Conservation (phyloP, 2,113 vertebrate species). For the Nyctereutes procyonoides region DNA sequence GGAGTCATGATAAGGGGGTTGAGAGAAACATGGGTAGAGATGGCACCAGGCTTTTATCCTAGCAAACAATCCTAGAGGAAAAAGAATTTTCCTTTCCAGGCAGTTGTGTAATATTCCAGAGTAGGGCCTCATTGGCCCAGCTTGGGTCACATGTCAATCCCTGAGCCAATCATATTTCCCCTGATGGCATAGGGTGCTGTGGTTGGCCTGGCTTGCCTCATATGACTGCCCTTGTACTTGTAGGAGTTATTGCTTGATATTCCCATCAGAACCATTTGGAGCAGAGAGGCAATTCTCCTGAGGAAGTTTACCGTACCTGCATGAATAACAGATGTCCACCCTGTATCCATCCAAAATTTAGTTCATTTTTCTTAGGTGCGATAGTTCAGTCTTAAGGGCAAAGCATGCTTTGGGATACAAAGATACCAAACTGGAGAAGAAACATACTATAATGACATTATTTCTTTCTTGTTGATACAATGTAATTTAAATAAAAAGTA, state of each 20-base stretch:
- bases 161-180: background rate
- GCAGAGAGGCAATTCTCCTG: background rate
- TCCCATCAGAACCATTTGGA: background rate
- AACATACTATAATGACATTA: background rate
- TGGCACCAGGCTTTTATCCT: background rate
- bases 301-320: background rate
- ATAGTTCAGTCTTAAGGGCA: background rate
- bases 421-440: background rate
- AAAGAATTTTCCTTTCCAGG: background rate
- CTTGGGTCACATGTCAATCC: background rate
- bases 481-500: constrained; percentile 20
- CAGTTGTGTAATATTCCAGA: background rate
- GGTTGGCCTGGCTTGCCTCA: background rate
- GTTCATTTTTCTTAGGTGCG: background rate
- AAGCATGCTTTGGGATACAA: background rate
- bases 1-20: background rate
- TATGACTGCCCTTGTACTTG: background rate
- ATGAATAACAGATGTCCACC: background rate
- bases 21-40: background rate
- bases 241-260: background rate
- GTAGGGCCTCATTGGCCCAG: background rate
- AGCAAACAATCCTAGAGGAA: background rate
- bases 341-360: background rate
- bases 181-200: background rate
- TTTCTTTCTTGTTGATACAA: background rate